Percentiles rank a stretch among this genome's conserved stretches.
These are phyloP conservation scores for Campoplex capitator DNA, from an alignment of 2,888 invertebrate species.

Conservation along the genomic window DNA sequence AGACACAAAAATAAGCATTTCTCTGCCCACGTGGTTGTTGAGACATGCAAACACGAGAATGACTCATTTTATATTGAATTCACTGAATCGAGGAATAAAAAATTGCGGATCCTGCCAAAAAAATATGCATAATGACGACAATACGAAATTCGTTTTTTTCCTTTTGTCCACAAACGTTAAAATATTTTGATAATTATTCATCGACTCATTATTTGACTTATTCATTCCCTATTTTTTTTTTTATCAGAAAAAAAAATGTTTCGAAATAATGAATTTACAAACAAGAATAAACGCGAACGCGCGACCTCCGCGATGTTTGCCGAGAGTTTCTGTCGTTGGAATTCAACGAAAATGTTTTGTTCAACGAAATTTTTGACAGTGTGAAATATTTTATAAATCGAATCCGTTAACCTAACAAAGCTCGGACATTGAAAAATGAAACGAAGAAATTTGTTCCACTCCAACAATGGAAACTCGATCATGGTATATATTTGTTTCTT, in stretches of 20 bases:
- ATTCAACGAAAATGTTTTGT: not conserved
- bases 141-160: not conserved
- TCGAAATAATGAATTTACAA: not conserved
- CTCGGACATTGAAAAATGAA: not conserved
- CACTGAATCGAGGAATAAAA: constrained; percentile 15
- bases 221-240: not conserved
- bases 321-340: not conserved
- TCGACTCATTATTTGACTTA: not conserved
- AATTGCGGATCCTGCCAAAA: constrained; percentile 1
- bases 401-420: not conserved
- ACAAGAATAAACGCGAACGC: not conserved
- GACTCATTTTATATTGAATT: constrained; percentile 22
- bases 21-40: constrained; percentile 4
- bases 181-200: not conserved
- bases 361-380: not conserved
- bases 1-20: constrained; percentile 2
- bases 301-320: not conserved
- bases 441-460: not conserved
- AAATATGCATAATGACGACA: not conserved
- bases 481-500: not conserved
- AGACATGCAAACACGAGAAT: constrained; percentile 2
- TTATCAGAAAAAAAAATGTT: not conserved
- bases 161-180: not conserved
- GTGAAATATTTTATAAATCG: not conserved
- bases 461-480: constrained; percentile 13